A percentile compares a stretch with the other conserved stretches of the same genome.
These are phyloP conservation scores for Xenopus tropicalis DNA, from an alignment of 2,113 vertebrate species.

Conservation along the genomic window UCB_Xtro_10.0 CM004452.2:23901001-23901500, in stretches of 20 bases:
- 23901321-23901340: conserved; percentile 60
- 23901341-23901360: conserved; percentile 65
- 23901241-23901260: no score
- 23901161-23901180: conserved; percentile 53
- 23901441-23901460: no score
- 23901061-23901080: conserved; percentile 61
- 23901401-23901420: no score
- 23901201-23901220: conserved; percentile 84
- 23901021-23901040: conserved; percentile 47
- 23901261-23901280: conserved; percentile 58
- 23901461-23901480: no score
- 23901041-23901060: conserved; percentile 49
- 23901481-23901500: no score
- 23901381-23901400: conserved; percentile 88
- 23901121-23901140: conserved; percentile 55
- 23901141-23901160: conserved; percentile 52
- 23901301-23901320: conserved; percentile 50
- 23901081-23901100: conserved; percentile 61
- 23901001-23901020: conserved; percentile 36
- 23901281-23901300: conserved; percentile 46
- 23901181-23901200: conserved; percentile 85
- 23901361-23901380: conserved; percentile 68
- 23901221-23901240: no score
- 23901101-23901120: conserved; percentile 59
- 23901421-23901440: no score